A percentile compares a stretch with the other conserved stretches of the same genome.
Evolutionary conservation across 1,140 invertebrate species (phyloP).

Genomic region (Bombus consobrinus): DNA sequence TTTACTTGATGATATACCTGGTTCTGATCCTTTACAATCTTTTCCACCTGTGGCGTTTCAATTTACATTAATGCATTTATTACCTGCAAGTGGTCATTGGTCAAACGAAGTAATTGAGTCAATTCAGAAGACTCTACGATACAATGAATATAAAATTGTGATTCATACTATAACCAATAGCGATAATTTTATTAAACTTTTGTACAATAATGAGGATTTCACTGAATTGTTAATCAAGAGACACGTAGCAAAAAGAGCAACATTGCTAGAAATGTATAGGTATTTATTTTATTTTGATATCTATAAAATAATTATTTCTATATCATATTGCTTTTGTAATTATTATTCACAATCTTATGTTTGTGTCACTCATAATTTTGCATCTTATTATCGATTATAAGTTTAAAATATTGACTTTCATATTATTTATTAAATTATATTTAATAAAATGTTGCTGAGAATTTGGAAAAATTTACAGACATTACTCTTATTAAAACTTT

Average conservation of each 20-base stretch:
- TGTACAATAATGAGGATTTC: conserved; percentile 72
- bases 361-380: conserved; percentile 3
- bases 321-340: neutral
- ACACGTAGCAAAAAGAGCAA: conserved; percentile 39
- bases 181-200: conserved; percentile 67
- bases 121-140: conserved; percentile 81
- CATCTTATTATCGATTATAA: neutral
- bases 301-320: neutral
- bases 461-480: neutral
- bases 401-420: neutral
- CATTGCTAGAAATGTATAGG: conserved; percentile 57
- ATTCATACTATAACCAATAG: conserved; percentile 73
- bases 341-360: neutral
- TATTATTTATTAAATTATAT: neutral
- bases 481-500: neutral
- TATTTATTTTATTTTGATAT: conserved; percentile 34
- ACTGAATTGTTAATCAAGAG: conserved; percentile 63
- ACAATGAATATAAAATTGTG: conserved; percentile 81
- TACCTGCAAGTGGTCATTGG: conserved; percentile 81
- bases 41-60: conserved; percentile 83
- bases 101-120: conserved; percentile 80
- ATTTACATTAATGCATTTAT: conserved; percentile 84
- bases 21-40: conserved; percentile 79
- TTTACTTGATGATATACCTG: conserved; percentile 82
- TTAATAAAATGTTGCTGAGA: neutral